Base-by-base conservation (phyloP, 2,797 vertebrate species). In the Cygnus olor region DNA sequence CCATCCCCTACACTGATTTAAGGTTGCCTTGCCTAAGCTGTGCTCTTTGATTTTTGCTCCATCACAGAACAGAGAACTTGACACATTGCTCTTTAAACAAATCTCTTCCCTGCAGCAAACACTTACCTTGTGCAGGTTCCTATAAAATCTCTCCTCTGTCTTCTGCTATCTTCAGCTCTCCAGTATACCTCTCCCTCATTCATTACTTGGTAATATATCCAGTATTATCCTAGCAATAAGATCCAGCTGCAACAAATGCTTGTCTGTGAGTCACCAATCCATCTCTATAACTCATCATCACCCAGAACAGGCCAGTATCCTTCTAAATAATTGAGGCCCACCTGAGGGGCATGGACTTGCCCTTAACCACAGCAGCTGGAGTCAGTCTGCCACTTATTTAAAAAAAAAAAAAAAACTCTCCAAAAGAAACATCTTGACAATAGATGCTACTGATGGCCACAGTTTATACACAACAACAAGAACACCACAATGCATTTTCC, bases 201-300 rank as follows among this genome's bases (percentile, higher is more conserved):
- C 1, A 0, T 54, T 85, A 32, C 4, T n/a, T 14, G 13, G 11
- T 3, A 11, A 15, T 2, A 8, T 10, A 44, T 16, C 17, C 53
- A 24, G 7, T 4, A 15, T 30, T 49, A 63, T 4, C 25, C 47
- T 65, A 72, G 14, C 19, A 57, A 72, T 79, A 60, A 58, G 25
- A 9, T 6, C 24, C 36, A 53, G 64, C 21, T 6, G 2, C 22
- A 20, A 12, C 6, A 56, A 42, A 45, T 7, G 4, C 17, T 20
- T 80, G 38, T 28, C 38, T 3, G 14, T 5, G 4, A 68, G 11
- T 11, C 38, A 24, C 6, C 58, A 51, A 6, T 27, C 16, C 18
- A 27, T 5, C 28, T 45, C 76, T 65, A 66, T 13, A 10, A 36
- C 18, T 36, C 74, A 58, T 25, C n/a, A 36, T 45, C 7, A 16